Conservation (phyloP, 2,888 invertebrate species). For the Neuroscelio doddi region DNA sequence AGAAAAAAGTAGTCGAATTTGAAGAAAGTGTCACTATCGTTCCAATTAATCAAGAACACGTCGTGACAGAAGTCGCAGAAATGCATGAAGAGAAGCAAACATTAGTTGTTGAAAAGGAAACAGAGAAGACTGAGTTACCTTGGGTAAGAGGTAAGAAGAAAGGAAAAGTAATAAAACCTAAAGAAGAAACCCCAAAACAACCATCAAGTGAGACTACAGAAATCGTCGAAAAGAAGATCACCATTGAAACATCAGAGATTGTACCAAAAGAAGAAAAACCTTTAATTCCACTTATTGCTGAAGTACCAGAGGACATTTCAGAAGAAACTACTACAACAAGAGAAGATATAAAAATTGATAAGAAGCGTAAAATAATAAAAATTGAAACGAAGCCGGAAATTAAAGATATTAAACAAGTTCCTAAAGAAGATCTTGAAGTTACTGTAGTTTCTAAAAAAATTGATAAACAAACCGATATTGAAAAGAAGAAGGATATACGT, state of each 20-base stretch:
- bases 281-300: conserved; percentile 56
- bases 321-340: conserved; percentile 58
- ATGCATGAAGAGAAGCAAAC: conserved; percentile 70
- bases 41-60: conserved; percentile 65
- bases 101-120: conserved; percentile 32
- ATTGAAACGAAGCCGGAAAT: conserved; percentile 49
- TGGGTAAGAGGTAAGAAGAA: conserved; percentile 48
- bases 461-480: conserved; percentile 44
- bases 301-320: conserved; percentile 67
- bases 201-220: conserved; percentile 47
- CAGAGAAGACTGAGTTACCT: conserved; percentile 28
- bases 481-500: conserved; percentile 54
- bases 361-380: conserved; percentile 54
- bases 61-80: conserved; percentile 55
- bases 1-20: conserved; percentile 64
- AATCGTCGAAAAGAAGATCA: conserved; percentile 43
- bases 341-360: conserved; percentile 55
- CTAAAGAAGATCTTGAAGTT: conserved; percentile 38
- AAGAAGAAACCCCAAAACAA: conserved; percentile 59
- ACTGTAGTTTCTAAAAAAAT: conserved; percentile 43
- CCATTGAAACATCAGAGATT: conserved; percentile 39
- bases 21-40: conserved; percentile 64
- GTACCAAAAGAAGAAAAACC: conserved; percentile 54
- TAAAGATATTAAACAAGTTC: conserved; percentile 50
- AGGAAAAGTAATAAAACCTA: conserved; percentile 46